Evolutionary conservation across 1,140 invertebrate species (phyloP).

Genomic region (Drosophila rufa): DNA sequence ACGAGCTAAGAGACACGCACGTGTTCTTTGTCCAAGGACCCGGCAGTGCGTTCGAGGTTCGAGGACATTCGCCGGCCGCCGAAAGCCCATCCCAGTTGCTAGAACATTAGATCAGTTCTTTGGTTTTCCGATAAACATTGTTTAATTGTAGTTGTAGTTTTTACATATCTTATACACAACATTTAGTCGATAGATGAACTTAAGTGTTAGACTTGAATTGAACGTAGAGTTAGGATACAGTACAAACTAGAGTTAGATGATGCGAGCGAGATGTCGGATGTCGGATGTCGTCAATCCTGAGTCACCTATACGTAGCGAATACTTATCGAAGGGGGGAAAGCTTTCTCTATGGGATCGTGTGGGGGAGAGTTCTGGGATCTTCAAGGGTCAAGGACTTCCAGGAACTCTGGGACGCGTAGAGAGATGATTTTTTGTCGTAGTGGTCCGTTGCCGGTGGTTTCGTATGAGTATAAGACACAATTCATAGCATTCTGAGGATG

Average conservation of each 20-base stretch:
- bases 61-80: conserved; percentile 9
- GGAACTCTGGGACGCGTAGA: background rate
- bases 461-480: conserved; percentile 59
- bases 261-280: conserved; percentile 21
- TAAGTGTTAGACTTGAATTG: conserved; percentile 46
- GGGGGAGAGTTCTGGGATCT: background rate
- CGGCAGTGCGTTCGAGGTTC: conserved; percentile 7
- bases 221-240: conserved; percentile 53
- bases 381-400: background rate
- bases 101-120: background rate
- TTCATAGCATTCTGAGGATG: conserved; percentile 51
- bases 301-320: conserved; percentile 30
- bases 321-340: conserved; percentile 14
- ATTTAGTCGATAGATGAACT: conserved; percentile 51
- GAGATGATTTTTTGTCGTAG: conserved; percentile 10
- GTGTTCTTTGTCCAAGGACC: conserved; percentile 36
- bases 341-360: background rate
- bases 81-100: conserved; percentile 10
- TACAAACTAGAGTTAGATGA: conserved; percentile 48
- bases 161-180: conserved; percentile 51
- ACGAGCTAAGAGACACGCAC: conserved; percentile 34
- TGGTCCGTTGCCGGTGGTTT: conserved; percentile 63
- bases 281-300: conserved; percentile 23
- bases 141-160: conserved; percentile 47
- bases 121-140: conserved; percentile 39